Percentiles rank a stretch among this genome's conserved stretches.
Conservation (phyloP, 2,797 vertebrate species). For the Tachyglossus aculeatus region DNA sequence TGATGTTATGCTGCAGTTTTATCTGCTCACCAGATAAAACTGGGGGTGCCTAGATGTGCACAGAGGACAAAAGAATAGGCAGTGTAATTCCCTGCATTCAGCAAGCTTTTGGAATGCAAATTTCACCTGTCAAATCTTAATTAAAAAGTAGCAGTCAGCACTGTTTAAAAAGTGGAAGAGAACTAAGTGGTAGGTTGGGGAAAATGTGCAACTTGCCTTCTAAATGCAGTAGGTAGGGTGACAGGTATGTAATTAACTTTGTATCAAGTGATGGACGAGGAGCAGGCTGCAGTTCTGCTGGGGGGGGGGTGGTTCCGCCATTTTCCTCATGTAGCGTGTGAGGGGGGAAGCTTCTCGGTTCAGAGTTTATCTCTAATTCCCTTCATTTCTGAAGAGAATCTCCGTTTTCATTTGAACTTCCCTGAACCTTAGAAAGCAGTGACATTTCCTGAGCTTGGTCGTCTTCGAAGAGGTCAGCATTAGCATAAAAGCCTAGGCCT, state of each 20-base stretch:
- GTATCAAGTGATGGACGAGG: constrained; percentile 66
- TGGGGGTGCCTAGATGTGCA: not conserved
- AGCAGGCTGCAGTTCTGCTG: constrained; percentile 43
- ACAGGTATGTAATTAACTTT: constrained; percentile 78
- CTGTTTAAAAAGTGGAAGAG: constrained; percentile 74
- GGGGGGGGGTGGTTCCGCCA: constrained; percentile 54
- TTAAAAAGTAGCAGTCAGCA: constrained; percentile 78
- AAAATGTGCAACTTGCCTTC: constrained; percentile 63
- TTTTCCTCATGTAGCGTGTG: constrained; percentile 45
- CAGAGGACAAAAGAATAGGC: constrained; percentile 43
- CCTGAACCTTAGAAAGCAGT: constrained; percentile 38
- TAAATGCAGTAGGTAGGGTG: constrained; percentile 72
- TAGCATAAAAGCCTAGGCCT: constrained; percentile 15
- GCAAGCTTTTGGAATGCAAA: constrained; percentile 79
- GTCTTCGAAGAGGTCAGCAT: constrained; percentile 13
- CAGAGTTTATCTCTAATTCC: constrained; percentile 55
- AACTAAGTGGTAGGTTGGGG: constrained; percentile 74
- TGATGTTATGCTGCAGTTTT: too few species aligned
- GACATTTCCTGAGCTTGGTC: constrained; percentile 7
- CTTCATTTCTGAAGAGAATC: constrained; percentile 56
- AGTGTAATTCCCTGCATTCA: constrained; percentile 61
- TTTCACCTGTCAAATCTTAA: constrained; percentile 76
- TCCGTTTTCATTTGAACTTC: constrained; percentile 43
- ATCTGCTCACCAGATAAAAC: too few species aligned
- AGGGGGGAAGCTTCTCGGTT: constrained; percentile 47